These are phyloP conservation scores for Telenomus remus DNA, from an alignment of 1,140 invertebrate genomes.

Conservation along the genomic window DNA sequence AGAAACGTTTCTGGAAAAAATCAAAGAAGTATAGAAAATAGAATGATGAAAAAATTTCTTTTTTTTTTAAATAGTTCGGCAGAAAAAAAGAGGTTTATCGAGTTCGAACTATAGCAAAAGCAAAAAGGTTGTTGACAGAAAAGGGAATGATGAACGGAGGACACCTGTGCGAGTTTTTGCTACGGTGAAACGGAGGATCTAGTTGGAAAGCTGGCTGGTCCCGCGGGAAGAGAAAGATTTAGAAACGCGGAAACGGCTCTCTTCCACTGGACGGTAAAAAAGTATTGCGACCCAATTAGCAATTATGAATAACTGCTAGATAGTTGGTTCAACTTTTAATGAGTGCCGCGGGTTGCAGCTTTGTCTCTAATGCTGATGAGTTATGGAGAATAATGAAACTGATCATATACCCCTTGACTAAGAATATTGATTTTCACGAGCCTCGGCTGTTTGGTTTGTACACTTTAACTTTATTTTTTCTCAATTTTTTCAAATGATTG, in stretches of 20 bases:
- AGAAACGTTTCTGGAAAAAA: too few relatives aligned
- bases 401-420: too few relatives aligned
- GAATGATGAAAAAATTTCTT: too few relatives aligned
- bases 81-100: conserved; percentile 15
- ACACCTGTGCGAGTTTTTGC: conserved; percentile 25
- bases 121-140: background rate
- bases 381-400: too few relatives aligned
- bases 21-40: too few relatives aligned
- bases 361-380: background rate
- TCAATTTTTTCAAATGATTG: too few relatives aligned
- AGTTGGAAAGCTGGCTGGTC: conserved; percentile 19
- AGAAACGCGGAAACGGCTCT: conserved; percentile 33
- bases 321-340: conserved; percentile 26
- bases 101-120: background rate
- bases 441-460: too few relatives aligned
- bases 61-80: too few relatives aligned
- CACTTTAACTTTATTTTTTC: too few relatives aligned
- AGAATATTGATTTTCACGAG: too few relatives aligned
- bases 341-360: conserved; percentile 8
- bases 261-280: conserved; percentile 14
- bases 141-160: conserved; percentile 7
- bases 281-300: conserved; percentile 32
- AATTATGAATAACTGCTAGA: conserved; percentile 28
- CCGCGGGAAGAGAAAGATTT: conserved; percentile 6
- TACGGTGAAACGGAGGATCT: conserved; percentile 4